These are phyloP conservation scores for Chydorus sphaericus DNA, from an alignment of 2,888 invertebrate species.

Conservation along the genomic window DNA sequence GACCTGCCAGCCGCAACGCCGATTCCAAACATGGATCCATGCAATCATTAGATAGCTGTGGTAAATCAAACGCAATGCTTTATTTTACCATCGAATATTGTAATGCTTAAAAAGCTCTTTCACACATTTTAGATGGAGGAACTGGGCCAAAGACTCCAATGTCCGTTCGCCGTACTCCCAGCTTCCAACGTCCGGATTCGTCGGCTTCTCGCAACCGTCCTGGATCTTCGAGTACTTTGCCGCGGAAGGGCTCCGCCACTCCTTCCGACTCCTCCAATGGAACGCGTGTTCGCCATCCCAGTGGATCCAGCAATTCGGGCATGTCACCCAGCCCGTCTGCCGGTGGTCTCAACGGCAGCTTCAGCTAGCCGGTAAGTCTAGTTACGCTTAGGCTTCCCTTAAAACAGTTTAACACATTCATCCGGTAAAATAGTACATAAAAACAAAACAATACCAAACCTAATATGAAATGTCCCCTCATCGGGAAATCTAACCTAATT, in stretches of 20 bases:
- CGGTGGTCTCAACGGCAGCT: background rate
- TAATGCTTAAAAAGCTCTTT: too few species aligned
- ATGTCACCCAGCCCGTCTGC: constrained; percentile 2
- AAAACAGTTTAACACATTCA: too few species aligned
- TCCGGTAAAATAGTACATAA: too few species aligned
- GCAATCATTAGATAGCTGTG: constrained; percentile 74
- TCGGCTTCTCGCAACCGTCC: background rate
- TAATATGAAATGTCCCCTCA: too few species aligned
- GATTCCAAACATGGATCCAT: constrained; percentile 64
- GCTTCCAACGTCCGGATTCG: constrained; percentile 9
- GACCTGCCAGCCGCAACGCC: constrained; percentile 48
- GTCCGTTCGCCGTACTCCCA: constrained; percentile 43
- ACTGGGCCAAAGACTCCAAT: constrained; percentile 55
- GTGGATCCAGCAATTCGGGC: constrained; percentile 6
- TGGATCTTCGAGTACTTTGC: constrained; percentile 7
- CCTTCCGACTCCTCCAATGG: background rate
- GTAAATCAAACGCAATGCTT: too few species aligned
- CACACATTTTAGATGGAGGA: constrained; percentile 37
- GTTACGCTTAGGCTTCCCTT: too few species aligned
- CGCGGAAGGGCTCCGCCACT: constrained; percentile 10
- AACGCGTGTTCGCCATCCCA: constrained; percentile 2
- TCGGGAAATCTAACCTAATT: too few species aligned
- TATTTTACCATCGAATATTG: too few species aligned
- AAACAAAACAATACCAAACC: too few species aligned
- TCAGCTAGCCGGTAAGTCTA: background rate